These are phyloP conservation scores for Dendroctonus valens DNA, from an alignment of 1,140 invertebrate genomes.

Conservation along the genomic window DNA sequence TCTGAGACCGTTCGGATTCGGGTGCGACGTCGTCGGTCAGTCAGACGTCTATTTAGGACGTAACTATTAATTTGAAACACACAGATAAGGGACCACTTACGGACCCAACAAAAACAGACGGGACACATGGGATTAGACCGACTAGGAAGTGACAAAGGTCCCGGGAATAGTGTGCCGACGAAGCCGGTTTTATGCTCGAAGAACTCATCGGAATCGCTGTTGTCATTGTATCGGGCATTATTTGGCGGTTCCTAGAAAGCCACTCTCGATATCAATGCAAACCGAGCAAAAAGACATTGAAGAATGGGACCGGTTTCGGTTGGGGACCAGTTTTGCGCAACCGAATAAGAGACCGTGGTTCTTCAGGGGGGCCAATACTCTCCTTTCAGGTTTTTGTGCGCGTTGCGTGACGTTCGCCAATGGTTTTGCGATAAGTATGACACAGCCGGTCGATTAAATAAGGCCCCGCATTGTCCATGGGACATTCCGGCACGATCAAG, in stretches of 20 bases:
- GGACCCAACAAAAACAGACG: constrained; percentile 6
- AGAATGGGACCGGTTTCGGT: constrained; percentile 17
- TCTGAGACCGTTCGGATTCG: too few species aligned
- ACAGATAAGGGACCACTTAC: constrained; percentile 12
- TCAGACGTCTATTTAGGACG: constrained; percentile 9
- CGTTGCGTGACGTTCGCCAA: background rate
- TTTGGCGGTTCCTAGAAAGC: too few species aligned
- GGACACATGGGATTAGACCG: constrained; percentile 7
- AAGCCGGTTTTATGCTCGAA: background rate
- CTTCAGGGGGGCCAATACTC: constrained; percentile 13
- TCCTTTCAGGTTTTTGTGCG: constrained; percentile 1
- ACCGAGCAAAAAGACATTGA: constrained; percentile 14
- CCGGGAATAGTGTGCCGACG: background rate
- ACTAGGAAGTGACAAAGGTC: constrained; percentile 10
- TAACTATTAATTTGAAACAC: constrained; percentile 12
- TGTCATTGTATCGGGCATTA: too few species aligned
- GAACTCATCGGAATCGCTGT: too few species aligned
- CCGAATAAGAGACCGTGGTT: constrained; percentile 6
- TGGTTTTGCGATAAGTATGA: too few species aligned
- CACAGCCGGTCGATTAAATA: too few species aligned
- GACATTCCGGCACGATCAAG: background rate
- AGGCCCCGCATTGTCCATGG: too few species aligned
- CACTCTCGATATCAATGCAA: constrained; percentile 4
- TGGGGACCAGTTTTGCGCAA: constrained; percentile 14
- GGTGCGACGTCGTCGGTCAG: background rate